Evolutionary conservation across 2,113 vertebrate genomes (phyloP).

Genomic region (Paradoxurus hermaphroditus): DNA sequence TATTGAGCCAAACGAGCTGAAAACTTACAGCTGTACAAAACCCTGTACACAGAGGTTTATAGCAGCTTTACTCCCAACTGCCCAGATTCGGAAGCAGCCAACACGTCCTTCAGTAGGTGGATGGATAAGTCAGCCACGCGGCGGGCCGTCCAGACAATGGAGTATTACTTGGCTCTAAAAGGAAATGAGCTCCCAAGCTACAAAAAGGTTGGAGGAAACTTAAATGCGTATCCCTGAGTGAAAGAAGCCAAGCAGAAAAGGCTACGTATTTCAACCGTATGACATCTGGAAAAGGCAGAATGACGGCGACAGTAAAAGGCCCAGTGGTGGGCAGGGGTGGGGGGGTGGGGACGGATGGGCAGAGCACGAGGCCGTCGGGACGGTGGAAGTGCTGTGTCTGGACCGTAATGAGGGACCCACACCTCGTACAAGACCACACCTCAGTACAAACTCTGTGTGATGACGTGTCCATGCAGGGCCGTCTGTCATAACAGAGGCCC

Average conservation of each 20-base stretch:
- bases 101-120: neutral
- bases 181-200: neutral
- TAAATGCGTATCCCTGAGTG: neutral
- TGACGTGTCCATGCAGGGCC: rapidly evolving
- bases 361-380: no score
- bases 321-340: neutral
- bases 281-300: neutral
- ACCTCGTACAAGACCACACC: neutral
- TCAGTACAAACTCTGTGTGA: neutral
- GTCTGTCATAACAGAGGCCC: rapidly evolving
- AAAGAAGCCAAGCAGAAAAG: neutral
- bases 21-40: neutral
- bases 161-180: neutral
- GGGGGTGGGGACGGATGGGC: neutral
- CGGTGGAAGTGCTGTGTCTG: no score
- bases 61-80: neutral
- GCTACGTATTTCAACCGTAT: neutral
- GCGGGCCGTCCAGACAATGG: neutral
- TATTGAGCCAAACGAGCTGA: neutral
- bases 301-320: no score
- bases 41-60: rapidly evolving
- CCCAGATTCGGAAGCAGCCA: neutral
- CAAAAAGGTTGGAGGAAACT: neutral
- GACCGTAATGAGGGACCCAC: rapidly evolving
- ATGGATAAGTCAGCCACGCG: neutral